phyloP scores from a whole-genome alignment of 1,140 invertebrate species.

The Caenorhabditis elegans region DNA sequence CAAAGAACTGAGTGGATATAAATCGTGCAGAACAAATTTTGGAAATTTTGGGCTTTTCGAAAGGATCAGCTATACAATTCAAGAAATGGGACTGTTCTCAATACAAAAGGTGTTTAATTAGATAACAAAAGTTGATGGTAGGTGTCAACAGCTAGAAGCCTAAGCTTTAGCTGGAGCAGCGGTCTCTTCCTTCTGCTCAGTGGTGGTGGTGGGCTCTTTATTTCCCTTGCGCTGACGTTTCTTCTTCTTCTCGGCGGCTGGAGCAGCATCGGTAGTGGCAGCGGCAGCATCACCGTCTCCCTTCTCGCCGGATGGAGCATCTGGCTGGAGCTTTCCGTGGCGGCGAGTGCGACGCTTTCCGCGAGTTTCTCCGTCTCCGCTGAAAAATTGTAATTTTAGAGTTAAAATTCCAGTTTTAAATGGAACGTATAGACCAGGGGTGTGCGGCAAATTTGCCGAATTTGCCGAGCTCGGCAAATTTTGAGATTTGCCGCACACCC shows the following conservation, averaged over 20 bases:
- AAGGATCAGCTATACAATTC: no score
- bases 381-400: background rate
- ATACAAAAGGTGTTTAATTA: background rate
- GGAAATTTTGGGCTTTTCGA: background rate
- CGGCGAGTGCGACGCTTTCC: background rate
- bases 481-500: no score
- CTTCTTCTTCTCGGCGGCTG: background rate
- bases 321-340: conserved; percentile 7
- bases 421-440: no score
- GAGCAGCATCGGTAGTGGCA: background rate
- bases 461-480: no score
- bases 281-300: background rate
- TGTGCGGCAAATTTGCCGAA: no score
- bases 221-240: conserved; percentile 5
- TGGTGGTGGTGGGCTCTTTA: background rate
- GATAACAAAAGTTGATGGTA: conserved; percentile 19
- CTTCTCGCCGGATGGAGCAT: background rate
- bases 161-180: background rate
- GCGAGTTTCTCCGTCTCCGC: background rate
- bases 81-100: background rate
- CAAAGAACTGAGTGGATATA: no score
- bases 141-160: conserved; percentile 1
- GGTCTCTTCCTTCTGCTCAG: background rate
- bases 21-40: background rate
- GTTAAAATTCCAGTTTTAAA: no score